These are phyloP conservation scores for Synergus japonicus DNA, from an alignment of 2,888 invertebrate species.

Conservation along the genomic window DNA sequence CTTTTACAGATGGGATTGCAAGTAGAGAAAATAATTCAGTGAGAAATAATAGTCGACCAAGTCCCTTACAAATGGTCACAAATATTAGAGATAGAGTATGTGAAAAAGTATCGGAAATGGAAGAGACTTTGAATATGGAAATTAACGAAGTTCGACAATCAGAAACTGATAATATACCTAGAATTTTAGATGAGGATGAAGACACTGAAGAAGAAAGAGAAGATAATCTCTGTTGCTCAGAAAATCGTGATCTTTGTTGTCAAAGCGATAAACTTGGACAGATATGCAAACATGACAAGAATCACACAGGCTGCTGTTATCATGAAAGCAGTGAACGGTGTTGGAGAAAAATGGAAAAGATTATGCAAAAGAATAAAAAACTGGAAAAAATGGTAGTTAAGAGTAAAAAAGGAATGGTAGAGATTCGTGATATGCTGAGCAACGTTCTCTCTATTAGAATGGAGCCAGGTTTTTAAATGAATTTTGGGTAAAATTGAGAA, in stretches of 20 bases:
- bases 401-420: conserved; percentile 67
- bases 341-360: conserved; percentile 66
- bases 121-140: conserved; percentile 30
- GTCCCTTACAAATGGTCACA: conserved; percentile 20
- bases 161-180: background rate
- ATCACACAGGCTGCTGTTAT: conserved; percentile 60
- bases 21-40: background rate
- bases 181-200: background rate
- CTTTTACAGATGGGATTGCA: background rate
- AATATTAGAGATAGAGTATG: conserved; percentile 26
- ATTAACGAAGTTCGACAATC: conserved; percentile 16
- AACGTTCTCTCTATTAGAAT: conserved; percentile 69
- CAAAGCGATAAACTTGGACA: conserved; percentile 52
- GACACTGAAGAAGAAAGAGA: background rate
- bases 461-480: conserved; percentile 71
- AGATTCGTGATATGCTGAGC: conserved; percentile 68
- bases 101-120: conserved; percentile 14
- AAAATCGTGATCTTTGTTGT: conserved; percentile 51
- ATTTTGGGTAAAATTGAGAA: conserved; percentile 3
- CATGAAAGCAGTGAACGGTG: conserved; percentile 59
- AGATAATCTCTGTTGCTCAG: conserved; percentile 42
- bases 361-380: conserved; percentile 67
- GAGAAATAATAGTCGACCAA: background rate
- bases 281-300: conserved; percentile 51
- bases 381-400: conserved; percentile 65